phyloP scores from a whole-genome alignment of 1,140 invertebrate species.

The Sycophaga agraensis region DNA sequence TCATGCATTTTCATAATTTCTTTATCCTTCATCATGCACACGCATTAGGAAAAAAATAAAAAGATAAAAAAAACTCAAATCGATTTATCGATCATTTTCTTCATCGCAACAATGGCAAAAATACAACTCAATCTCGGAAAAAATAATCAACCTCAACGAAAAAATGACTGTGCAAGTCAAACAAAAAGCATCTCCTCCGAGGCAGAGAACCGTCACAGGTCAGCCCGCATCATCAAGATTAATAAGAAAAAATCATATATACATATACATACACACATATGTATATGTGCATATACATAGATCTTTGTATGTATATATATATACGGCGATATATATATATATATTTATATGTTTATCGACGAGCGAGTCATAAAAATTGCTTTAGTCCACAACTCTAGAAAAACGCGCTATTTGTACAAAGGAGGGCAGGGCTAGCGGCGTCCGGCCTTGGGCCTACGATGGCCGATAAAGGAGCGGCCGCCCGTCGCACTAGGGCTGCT shows the following conservation, averaged over 20 bases:
- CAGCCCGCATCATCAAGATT: neutral
- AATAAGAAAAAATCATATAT: slow-evolving; percentile 13
- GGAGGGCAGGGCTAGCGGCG: neutral
- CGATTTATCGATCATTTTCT: no score
- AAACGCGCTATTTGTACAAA: slow-evolving; percentile 11
- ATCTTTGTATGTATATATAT: no score
- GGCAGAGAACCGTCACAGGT: neutral
- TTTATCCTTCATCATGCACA: no score
- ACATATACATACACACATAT: no score
- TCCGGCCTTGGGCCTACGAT: neutral
- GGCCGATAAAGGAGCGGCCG: neutral
- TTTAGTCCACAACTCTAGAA: slow-evolving; percentile 2
- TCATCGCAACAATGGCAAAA: no score
- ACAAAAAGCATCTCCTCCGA: slow-evolving; percentile 13
- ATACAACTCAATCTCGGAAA: neutral
- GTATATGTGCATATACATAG: no score
- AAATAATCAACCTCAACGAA: neutral
- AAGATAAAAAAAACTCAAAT: no score
- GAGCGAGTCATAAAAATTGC: slow-evolving; percentile 11
- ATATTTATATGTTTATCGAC: no score
- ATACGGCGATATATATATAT: no score
- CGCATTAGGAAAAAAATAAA: no score
- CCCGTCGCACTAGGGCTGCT: slow-evolving; percentile 16
- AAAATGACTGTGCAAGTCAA: neutral
- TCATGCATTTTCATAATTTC: no score